phyloP scores from a whole-genome alignment of 2,797 vertebrate species.

The Salmo trutta region DNA sequence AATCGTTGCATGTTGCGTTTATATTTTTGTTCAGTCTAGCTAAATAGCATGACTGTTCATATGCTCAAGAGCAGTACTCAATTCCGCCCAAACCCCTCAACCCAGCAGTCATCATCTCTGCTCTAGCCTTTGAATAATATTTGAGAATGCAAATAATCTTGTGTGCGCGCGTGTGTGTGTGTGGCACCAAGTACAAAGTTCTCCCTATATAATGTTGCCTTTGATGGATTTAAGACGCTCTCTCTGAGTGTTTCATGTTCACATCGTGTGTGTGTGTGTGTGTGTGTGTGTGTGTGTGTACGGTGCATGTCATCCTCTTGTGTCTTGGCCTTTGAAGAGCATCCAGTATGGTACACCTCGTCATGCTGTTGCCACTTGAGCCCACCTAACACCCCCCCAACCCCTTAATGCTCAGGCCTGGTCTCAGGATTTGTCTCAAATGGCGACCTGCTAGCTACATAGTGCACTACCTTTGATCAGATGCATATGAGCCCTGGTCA shows the following conservation, averaged over 20 bases:
- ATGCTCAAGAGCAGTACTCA: constrained; percentile 46
- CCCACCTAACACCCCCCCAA: background rate
- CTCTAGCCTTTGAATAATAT: constrained; percentile 43
- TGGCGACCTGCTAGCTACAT: background rate
- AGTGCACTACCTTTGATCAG: too few relatives aligned
- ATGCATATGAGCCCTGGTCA: background rate
- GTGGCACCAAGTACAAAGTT: constrained; percentile 14
- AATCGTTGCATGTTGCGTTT: too few relatives aligned
- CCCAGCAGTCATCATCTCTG: constrained; percentile 43
- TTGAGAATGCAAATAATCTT: constrained; percentile 62
- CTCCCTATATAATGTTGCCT: constrained; percentile 29
- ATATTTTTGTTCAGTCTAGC: constrained; percentile 23
- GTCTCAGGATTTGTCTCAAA: background rate
- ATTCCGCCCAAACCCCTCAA: constrained; percentile 45
- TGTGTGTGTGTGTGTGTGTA: background rate
- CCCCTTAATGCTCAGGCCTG: background rate
- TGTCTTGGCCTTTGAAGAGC: background rate
- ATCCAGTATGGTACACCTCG: background rate
- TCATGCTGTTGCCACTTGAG: background rate
- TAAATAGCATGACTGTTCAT: constrained; percentile 41
- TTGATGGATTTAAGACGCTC: background rate
- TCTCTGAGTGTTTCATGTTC: too few relatives aligned
- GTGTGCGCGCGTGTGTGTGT: constrained; percentile 1
- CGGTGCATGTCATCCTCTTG: constrained; percentile 6
- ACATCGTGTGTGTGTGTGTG: background rate